Evolutionary conservation across 2,113 vertebrate genomes (phyloP).

Genomic region (Halcyon malimbica): DNA sequence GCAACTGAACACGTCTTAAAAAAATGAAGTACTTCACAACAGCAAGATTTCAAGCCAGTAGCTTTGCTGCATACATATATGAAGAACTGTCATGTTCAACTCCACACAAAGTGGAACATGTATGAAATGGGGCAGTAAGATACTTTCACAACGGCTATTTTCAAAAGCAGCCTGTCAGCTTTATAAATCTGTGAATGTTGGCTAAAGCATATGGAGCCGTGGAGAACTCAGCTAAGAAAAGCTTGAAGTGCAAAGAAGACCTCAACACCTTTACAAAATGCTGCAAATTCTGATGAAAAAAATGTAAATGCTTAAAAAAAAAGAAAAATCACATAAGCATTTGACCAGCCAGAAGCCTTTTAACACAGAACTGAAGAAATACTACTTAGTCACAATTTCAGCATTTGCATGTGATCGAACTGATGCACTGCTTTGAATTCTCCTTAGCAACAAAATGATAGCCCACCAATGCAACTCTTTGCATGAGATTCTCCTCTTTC

Average conservation of each 20-base stretch:
- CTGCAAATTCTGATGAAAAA: background rate
- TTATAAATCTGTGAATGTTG: background rate
- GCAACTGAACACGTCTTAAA: background rate
- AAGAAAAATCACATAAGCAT: background rate
- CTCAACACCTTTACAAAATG: background rate
- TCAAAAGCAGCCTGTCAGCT: background rate
- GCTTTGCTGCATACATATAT: background rate
- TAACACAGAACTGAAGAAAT: background rate
- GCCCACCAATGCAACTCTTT: background rate
- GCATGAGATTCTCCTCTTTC: background rate
- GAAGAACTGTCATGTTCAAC: background rate
- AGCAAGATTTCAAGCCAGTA: background rate
- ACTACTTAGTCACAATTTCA: too few relatives aligned
- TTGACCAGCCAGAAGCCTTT: background rate
- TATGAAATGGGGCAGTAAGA: background rate
- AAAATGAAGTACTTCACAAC: background rate
- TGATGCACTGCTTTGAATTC: background rate
- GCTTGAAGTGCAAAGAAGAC: background rate
- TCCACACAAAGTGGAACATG: rapidly evolving
- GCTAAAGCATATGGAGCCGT: background rate
- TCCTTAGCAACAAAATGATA: background rate
- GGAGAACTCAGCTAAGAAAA: background rate
- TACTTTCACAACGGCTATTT: background rate
- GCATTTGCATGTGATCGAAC: background rate
- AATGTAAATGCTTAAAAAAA: background rate